Base-by-base conservation (phyloP, 2,888 invertebrate genomes). In the Lydus trimaculatus region DNA sequence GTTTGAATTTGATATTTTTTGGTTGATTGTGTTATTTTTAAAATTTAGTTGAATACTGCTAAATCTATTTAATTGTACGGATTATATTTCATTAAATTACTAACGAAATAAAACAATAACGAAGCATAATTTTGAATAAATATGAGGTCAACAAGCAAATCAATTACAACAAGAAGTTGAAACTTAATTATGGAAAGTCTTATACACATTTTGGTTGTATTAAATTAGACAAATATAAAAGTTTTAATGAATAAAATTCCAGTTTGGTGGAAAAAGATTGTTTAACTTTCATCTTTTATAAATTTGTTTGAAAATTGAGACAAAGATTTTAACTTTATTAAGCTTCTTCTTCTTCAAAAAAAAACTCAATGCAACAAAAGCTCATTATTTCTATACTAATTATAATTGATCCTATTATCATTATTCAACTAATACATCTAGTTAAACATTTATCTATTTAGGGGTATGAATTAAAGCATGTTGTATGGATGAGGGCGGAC, bases 371-470 rank as follows among this genome's bases (percentile, higher is more conserved):
- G 5, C 4, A 15, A 36, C 4, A 20, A 48, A 52, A 25, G 13
- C 3, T 6, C 8, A 20, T 23, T 52, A 7, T 3, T 13, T 52
- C 17, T 23, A 7, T 2, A 28, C 5, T 28, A 56, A 23, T 15
- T 25, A 13, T n/a, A n/a, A n/a, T n/a, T n/a, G 52, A 48, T 48
- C n/a, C 7, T 48, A 52, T 52, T 52, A 13, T 4, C 7, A 36
- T 13, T 52, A 52, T 23, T 23, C 9, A 8, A 9, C 23, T 13
- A 73, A 76, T 75, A 76, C 76, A 75, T 75, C 75, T 71, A 73
- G 69, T 72, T 74, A 73, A 76, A 76, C 76, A 76, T 75, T 76
- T 75, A 75, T 73, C 4, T 28, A 28, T 2, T 28, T 28, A 67
- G 65, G 65, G 70, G 36, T 67, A 33, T 59, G 69, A 72, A 73